A percentile compares a stretch with the other conserved stretches of the same genome.
phyloP scores from a whole-genome alignment of 1,140 invertebrate species.

The Sinella curviseta region DNA sequence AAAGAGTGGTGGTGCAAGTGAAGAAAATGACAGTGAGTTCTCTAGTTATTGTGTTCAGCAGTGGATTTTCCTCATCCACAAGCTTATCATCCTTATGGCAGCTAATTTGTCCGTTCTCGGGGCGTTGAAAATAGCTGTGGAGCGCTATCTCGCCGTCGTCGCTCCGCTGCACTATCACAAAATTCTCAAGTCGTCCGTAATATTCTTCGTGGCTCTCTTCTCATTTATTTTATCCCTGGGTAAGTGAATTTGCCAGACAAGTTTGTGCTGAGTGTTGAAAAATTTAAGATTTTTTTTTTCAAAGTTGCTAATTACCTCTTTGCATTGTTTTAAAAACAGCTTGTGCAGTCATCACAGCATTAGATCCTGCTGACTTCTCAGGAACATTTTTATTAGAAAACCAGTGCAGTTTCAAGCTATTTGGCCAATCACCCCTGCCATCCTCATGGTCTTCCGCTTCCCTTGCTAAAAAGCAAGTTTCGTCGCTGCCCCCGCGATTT shows the following conservation, averaged over 20 bases:
- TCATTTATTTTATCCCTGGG: conserved; percentile 25
- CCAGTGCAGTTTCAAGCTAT: not conserved
- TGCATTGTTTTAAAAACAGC: not conserved
- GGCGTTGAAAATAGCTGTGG: conserved; percentile 38
- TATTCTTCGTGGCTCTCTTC: conserved; percentile 22
- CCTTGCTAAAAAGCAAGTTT: not conserved
- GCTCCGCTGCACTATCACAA: conserved; percentile 44
- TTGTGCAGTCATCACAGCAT: not conserved
- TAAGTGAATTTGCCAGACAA: conserved; percentile 16
- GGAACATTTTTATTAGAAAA: not conserved
- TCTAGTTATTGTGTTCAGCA: not conserved
- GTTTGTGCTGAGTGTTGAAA: not conserved
- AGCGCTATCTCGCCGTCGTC: conserved; percentile 38
- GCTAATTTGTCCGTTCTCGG: conserved; percentile 34
- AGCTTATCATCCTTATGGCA: conserved; percentile 22
- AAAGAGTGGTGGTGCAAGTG: not conserved
- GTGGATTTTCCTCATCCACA: conserved; percentile 32
- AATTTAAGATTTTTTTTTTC: not conserved
- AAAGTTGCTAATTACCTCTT: not conserved
- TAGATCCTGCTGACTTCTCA: not conserved
- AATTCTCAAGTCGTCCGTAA: conserved; percentile 23
- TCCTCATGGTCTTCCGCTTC: too few relatives aligned
- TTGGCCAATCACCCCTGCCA: not conserved
- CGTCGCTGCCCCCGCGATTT: not conserved
- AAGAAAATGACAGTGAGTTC: not conserved